A percentile compares a stretch with the other conserved stretches of the same genome.
Evolutionary conservation across 2,888 invertebrate genomes (phyloP).

Genomic region (Brenthis hecate): DNA sequence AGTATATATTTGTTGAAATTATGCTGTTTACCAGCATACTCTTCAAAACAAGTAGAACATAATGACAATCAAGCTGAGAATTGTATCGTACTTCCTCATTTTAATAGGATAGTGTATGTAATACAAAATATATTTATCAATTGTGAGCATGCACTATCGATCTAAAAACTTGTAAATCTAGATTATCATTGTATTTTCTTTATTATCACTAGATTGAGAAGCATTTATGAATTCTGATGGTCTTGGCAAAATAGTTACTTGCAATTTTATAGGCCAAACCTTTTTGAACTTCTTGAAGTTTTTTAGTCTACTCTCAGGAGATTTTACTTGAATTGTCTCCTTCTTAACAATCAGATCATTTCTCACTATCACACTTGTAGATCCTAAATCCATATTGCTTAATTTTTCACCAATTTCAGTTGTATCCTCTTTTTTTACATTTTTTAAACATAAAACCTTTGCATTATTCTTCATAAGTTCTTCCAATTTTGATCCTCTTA

Average conservation of each 20-base stretch:
- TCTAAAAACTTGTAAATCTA: no score
- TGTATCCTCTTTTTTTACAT: constrained; percentile 58
- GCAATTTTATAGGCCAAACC: constrained; percentile 72
- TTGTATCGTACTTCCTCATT: no score
- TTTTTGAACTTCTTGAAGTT: constrained; percentile 78
- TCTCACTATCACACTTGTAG: constrained; percentile 61
- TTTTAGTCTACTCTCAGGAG: constrained; percentile 47
- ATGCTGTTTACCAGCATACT: no score
- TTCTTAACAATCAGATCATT: constrained; percentile 67
- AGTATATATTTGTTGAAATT: no score
- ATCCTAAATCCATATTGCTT: constrained; percentile 62
- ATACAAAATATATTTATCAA: no score
- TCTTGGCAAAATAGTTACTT: constrained; percentile 55
- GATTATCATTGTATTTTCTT: background rate
- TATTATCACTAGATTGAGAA: constrained; percentile 2
- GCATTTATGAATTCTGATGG: constrained; percentile 35
- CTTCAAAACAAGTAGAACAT: no score
- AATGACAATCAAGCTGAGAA: no score
- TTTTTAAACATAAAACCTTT: constrained; percentile 42
- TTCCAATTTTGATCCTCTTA: constrained; percentile 66
- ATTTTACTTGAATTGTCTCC: constrained; percentile 51
- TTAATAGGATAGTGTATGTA: no score
- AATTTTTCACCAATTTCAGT: constrained; percentile 64
- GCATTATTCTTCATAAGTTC: constrained; percentile 59
- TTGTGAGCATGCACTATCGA: no score